Base-by-base conservation (phyloP, 2,888 invertebrate species). In the Venusia cambrica region DNA sequence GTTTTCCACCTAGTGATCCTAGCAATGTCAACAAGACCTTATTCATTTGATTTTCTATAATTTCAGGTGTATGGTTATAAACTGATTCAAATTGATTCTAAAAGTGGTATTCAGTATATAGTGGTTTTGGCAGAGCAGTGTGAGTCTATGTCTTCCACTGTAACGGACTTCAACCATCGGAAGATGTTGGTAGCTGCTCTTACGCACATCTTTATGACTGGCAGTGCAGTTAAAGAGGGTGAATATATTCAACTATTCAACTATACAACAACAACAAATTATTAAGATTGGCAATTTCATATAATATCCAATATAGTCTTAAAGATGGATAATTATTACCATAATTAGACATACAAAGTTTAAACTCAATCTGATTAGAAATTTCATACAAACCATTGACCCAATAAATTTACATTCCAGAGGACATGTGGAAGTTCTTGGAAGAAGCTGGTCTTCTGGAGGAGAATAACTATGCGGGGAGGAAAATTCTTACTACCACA, bases 31-130 rank as follows among this genome's bases (percentile, higher is more conserved):
- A n/a, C n/a, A n/a, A n/a, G n/a, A n/a, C n/a, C n/a, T n/a, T n/a
- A n/a, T n/a, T n/a, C n/a, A n/a, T n/a, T n/a, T n/a, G n/a, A n/a
- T n/a, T n/a, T n/a, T n/a, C n/a, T n/a, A n/a, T n/a, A n/a, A n/a
- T n/a, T 57, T 1, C 50, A 90, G 89, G 61, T 89, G 0, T 89
- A 89, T 53, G 89, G 89, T 2, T 89, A 79, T 42, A 74, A 80
- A 31, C 40, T 90, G 3, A 57, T 85, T 0, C 75, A 88, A 49
- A 54, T 84, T 1, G 76, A 81, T 16, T 50, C 46, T 3, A 57
- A 61, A 44, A 54, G 59, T 41, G 49, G 73, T 37, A 47, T 70
- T n/a, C 66, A 75, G 45, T 67, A 78, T 51, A 66, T 83, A 12
- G 53, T 79, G 8, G 69, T 81, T 2, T 49, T 83, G 1, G 46